Base-by-base conservation (phyloP, 2,888 invertebrate genomes). In the Diloba caeruleocephala region DNA sequence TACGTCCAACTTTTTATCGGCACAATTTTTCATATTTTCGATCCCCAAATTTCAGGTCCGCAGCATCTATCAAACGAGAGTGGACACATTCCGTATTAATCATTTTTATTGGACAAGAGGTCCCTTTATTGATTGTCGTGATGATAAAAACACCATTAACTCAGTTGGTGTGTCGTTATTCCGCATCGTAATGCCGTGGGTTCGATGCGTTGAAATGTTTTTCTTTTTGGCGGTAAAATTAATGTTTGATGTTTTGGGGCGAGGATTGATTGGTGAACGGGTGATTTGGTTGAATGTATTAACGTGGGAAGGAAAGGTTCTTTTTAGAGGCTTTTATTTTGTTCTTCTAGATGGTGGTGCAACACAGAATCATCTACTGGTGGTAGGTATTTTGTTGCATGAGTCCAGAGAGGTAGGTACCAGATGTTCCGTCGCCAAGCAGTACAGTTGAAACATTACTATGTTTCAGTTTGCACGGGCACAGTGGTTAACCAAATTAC, bases 31-130 rank as follows among this genome's bases (percentile, higher is more conserved):
- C 60, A 73, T 55, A 56, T 48, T 52, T 45, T 50, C 28, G 13
- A 15, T 42, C 36, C 42, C 33, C 36, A 56, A 68, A 64, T 64
- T 71, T 55, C 37, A 45, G 49, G 44, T 49, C 41, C 42, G n/a
- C 62, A 66, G 57, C 80, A 85, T 88, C 82, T 78, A 86, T 88
- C 85, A 88, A 71, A 59, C 49, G 57, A 48, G 78, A 83, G 78
- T 78, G 84, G 83, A 79, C 84, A 78, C 66, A 72, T 78, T 68
- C 73, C 62, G 57, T 81, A 88, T 88, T 87, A 87, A 89, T 89
- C 89, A 89, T 85, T 88, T 88, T 88, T 88, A 88, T 89, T 84
- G 84, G 84, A 81, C 85, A 79, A 66, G 71, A 71, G 78, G 79
- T 66, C 77, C 71, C 74, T 81, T 81, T 85, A 88, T 85, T 87